Evolutionary conservation across 2,888 invertebrate genomes (phyloP).

Genomic region (Lymantria monacha): DNA sequence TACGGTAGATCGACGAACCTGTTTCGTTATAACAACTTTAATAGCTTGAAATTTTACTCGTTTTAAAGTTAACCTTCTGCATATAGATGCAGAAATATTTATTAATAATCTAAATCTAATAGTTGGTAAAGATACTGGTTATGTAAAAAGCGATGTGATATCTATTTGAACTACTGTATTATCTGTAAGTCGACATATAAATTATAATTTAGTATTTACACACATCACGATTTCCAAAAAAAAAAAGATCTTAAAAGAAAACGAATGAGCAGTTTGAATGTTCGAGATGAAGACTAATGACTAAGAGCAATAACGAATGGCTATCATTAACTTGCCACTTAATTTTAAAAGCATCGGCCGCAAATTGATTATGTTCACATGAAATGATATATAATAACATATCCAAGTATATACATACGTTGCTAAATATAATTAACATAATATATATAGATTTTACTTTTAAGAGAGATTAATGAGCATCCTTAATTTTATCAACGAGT

Average conservation of each 20-base stretch:
- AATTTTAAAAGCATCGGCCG: slow-evolving; percentile 11
- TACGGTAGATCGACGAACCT: too few species aligned
- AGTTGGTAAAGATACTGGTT: too few species aligned
- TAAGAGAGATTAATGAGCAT: neutral
- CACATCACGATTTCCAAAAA: neutral
- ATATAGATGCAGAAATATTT: too few species aligned
- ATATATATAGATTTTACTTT: neutral
- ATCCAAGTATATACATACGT: neutral
- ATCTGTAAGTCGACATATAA: too few species aligned
- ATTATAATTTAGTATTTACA: slow-evolving; percentile 1
- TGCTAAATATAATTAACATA: slow-evolving; percentile 8
- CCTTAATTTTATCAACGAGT: neutral
- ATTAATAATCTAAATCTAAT: too few species aligned
- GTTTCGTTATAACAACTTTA: too few species aligned
- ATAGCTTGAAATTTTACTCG: too few species aligned
- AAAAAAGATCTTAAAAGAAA: slow-evolving; percentile 1
- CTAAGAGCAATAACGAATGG: slow-evolving; percentile 14
- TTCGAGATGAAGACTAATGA: slow-evolving; percentile 12
- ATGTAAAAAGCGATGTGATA: too few species aligned
- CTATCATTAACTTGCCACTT: slow-evolving; percentile 17
- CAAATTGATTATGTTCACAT: slow-evolving; percentile 26
- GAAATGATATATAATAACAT: slow-evolving; percentile 11
- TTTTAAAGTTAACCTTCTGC: too few species aligned
- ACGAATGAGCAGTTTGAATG: slow-evolving; percentile 3
- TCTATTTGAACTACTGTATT: too few species aligned